Percentiles rank a stretch among this genome's conserved stretches.
These are phyloP conservation scores for Champsocephalus esox DNA, from an alignment of 2,797 vertebrate species.

Conservation along the genomic window DNA sequence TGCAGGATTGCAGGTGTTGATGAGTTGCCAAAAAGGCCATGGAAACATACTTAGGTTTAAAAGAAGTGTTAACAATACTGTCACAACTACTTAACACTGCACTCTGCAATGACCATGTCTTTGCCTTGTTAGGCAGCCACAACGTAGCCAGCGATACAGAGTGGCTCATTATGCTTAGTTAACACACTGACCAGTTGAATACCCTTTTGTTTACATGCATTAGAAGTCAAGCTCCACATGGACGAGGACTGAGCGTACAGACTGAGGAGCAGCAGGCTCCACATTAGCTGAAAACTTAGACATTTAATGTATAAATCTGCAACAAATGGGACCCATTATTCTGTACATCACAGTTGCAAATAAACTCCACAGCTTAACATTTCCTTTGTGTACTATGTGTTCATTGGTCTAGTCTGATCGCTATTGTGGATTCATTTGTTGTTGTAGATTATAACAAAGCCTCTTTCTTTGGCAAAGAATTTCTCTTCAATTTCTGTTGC, in stretches of 20 bases:
- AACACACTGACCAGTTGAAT: slow-evolving; percentile 68
- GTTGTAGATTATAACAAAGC: slow-evolving; percentile 9
- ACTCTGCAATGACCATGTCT: slow-evolving; percentile 38
- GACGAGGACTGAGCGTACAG: slow-evolving; percentile 39
- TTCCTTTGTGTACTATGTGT: slow-evolving; percentile 16
- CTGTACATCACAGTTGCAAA: slow-evolving; percentile 9
- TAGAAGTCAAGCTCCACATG: slow-evolving; percentile 50
- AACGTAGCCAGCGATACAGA: slow-evolving; percentile 51
- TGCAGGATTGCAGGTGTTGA: slow-evolving; percentile 70
- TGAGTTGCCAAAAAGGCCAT: slow-evolving; percentile 65
- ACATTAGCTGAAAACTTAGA: slow-evolving; percentile 25
- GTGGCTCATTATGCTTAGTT: slow-evolving; percentile 54
- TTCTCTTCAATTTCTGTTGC: slow-evolving; percentile 13
- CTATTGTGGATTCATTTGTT: slow-evolving; percentile 1
- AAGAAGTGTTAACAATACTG: slow-evolving; percentile 29
- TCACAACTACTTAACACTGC: slow-evolving; percentile 14
- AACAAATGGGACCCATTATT: background rate
- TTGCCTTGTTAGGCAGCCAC: slow-evolving; percentile 46
- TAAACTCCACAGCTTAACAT: slow-evolving; percentile 1
- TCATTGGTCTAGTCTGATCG: slow-evolving; percentile 32
- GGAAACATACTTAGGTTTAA: slow-evolving; percentile 36
- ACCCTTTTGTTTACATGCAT: slow-evolving; percentile 51
- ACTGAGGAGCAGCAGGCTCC: slow-evolving; percentile 15
- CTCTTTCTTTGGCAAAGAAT: background rate
- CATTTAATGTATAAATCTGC: slow-evolving; percentile 13